Conservation (phyloP, 1,140 invertebrate genomes). For the Diuraphis noxia region DNA sequence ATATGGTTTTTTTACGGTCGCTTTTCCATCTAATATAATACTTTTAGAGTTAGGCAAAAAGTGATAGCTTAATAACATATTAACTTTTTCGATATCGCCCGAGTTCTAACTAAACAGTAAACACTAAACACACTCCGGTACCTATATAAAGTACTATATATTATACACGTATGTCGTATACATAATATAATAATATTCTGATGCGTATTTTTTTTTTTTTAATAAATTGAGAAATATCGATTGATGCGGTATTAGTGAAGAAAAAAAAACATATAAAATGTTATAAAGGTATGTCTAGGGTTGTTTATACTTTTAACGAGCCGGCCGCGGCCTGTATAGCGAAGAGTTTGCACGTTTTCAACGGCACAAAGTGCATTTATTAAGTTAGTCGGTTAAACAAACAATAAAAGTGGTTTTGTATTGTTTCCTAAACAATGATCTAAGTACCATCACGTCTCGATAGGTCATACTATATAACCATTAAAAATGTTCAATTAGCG, state of each 20-base stretch:
- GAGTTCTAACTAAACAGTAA: neutral
- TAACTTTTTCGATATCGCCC: neutral
- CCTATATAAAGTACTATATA: neutral
- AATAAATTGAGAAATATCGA: constrained; percentile 31
- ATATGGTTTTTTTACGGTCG: neutral
- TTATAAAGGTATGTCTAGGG: neutral
- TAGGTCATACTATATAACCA: neutral
- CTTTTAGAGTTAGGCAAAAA: neutral
- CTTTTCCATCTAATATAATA: neutral
- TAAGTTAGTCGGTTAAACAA: constrained; percentile 12
- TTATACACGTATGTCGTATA: neutral
- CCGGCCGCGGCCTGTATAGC: neutral
- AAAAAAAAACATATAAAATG: neutral
- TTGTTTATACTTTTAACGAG: constrained; percentile 24
- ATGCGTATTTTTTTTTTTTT: neutral
- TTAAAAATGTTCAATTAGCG: constrained; percentile 14
- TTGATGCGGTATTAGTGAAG: neutral
- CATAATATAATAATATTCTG: neutral
- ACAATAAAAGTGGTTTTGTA: constrained; percentile 28
- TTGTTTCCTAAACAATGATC: constrained; percentile 17
- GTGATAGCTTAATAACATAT: constrained; percentile 1
- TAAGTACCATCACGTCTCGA: neutral
- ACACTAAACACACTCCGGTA: neutral
- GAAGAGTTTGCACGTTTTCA: neutral
- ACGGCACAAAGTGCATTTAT: neutral